phyloP scores from a whole-genome alignment of 2,888 invertebrate genomes.

The Andrena praecox region DNA sequence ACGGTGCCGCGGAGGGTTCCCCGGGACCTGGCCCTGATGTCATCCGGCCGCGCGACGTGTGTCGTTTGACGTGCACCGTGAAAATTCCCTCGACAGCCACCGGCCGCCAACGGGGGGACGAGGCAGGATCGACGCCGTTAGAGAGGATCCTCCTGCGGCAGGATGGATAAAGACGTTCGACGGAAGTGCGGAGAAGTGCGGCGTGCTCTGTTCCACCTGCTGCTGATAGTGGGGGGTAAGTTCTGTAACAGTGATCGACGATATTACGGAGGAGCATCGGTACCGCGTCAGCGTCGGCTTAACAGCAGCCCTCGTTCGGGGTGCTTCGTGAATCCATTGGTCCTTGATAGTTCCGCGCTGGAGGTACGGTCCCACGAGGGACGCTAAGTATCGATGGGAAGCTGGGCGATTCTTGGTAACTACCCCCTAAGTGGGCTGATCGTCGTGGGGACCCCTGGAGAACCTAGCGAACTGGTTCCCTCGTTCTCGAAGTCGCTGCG shows the following conservation, averaged over 20 bases:
- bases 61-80: constrained; percentile 24
- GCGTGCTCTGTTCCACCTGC: constrained; percentile 74
- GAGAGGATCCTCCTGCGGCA: constrained; percentile 26
- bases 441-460: background rate
- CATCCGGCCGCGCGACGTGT: constrained; percentile 25
- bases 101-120: background rate
- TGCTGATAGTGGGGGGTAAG: constrained; percentile 80
- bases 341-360: background rate
- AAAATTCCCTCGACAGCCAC: background rate
- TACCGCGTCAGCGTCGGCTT: background rate
- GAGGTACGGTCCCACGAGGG: background rate
- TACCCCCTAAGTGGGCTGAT: background rate
- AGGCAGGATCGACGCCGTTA: constrained; percentile 2
- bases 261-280: background rate
- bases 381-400: constrained; percentile 2
- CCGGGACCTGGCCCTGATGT: constrained; percentile 38
- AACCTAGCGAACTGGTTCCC: constrained; percentile 6
- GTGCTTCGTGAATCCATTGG: background rate
- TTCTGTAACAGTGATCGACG: constrained; percentile 31
- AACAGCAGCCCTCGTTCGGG: background rate
- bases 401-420: background rate
- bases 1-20: background rate
- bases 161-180: constrained; percentile 72
- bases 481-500: background rate
- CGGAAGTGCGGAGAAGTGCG: constrained; percentile 74